Percentiles rank a stretch among this genome's conserved stretches.
These are phyloP conservation scores for Amphilophus citrinellus DNA, from an alignment of 2,113 vertebrate genomes.

Conservation along the genomic window DNA sequence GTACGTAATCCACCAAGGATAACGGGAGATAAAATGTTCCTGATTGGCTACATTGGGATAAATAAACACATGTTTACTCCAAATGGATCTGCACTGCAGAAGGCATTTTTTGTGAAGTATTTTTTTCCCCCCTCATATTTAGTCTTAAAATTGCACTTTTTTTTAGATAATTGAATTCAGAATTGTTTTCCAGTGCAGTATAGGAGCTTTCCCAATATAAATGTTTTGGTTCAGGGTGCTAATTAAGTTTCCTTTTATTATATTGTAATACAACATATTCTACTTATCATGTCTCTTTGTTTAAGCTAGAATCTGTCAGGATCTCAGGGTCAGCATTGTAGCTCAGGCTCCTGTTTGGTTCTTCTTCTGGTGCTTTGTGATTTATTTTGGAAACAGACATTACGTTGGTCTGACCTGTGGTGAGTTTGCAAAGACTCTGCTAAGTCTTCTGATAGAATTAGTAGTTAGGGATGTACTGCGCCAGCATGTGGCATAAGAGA, in stretches of 20 bases:
- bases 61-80: conserved; percentile 69
- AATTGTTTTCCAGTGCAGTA: conserved; percentile 16
- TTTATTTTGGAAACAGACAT: not conserved
- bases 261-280: conserved; percentile 23
- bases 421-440: not conserved
- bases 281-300: not conserved
- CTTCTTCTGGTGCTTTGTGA: conserved; percentile 10
- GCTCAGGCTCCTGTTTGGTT: not conserved
- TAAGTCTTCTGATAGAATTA: conserved; percentile 23
- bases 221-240: not conserved
- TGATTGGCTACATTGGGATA: conserved; percentile 69
- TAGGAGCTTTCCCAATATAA: conserved; percentile 4
- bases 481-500: conserved; percentile 42
- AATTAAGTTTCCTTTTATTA: not conserved
- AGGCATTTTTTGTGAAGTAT: conserved; percentile 40
- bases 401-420: conserved; percentile 1
- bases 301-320: not conserved
- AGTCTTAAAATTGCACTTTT: conserved; percentile 7
- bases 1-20: conserved; percentile 72
- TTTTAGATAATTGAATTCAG: conserved; percentile 55
- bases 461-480: conserved; percentile 9
- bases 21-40: conserved; percentile 66
- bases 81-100: conserved; percentile 44
- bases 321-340: not conserved
- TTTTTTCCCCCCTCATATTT: not conserved